These are phyloP conservation scores for Microctonus aethiopoides DNA, from an alignment of 2,888 invertebrate species.

Conservation along the genomic window DNA sequence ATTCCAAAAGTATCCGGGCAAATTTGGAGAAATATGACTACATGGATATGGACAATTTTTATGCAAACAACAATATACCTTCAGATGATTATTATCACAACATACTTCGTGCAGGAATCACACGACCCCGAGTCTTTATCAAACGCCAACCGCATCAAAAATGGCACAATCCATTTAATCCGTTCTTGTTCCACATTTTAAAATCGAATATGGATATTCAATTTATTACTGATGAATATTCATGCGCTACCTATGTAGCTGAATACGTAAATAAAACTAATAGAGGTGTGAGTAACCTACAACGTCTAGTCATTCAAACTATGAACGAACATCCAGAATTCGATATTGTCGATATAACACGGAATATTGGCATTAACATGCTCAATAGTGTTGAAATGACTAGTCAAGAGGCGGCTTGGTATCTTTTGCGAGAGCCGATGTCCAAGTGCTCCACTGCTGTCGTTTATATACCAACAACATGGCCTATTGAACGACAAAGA, in stretches of 20 bases:
- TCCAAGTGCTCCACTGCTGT: slow-evolving; percentile 49
- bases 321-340: slow-evolving; percentile 37
- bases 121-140: slow-evolving; percentile 41
- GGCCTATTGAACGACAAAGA: slow-evolving; percentile 61
- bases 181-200: slow-evolving; percentile 33
- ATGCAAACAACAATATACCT: slow-evolving; percentile 41
- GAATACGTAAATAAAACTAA: slow-evolving; percentile 64
- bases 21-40: slow-evolving; percentile 41
- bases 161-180: slow-evolving; percentile 47
- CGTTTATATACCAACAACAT: slow-evolving; percentile 40
- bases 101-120: no score
- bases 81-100: slow-evolving; percentile 51
- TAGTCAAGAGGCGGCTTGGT: slow-evolving; percentile 67
- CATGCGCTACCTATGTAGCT: slow-evolving; percentile 63
- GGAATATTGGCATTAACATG: slow-evolving; percentile 52
- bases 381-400: slow-evolving; percentile 59
- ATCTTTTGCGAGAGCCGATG: slow-evolving; percentile 65
- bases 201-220: no score
- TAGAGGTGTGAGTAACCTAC: slow-evolving; percentile 59
- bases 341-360: slow-evolving; percentile 49
- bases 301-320: slow-evolving; percentile 52
- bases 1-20: slow-evolving; percentile 32
- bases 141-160: slow-evolving; percentile 42
- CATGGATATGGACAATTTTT: slow-evolving; percentile 41
- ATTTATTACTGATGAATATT: slow-evolving; percentile 63